Evolutionary conservation across 2,797 vertebrate genomes (phyloP).

Genomic region (Brotogeris chrysoptera): DNA sequence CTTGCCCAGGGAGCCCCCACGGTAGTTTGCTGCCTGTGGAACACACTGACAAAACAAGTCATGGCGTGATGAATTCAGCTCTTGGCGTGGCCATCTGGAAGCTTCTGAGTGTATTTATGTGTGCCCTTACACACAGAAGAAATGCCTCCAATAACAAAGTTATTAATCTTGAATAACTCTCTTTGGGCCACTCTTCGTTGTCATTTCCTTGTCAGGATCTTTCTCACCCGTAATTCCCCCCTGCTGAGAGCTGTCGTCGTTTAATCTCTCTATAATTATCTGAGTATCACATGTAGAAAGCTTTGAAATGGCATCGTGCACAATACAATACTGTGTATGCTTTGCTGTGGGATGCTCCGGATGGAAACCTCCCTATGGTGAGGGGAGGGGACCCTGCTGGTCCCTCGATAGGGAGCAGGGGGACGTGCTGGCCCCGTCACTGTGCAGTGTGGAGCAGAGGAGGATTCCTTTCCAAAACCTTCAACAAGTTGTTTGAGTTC

Average conservation of each 20-base stretch:
- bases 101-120: not conserved
- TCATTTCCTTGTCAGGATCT: not conserved
- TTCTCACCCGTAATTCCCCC: not conserved
- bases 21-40: not conserved
- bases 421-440: accelerated
- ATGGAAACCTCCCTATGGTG: accelerated
- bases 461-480: not conserved
- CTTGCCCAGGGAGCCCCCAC: accelerated
- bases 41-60: not conserved
- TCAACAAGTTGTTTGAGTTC: not conserved
- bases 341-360: not conserved
- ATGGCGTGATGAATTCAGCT: not conserved
- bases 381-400: not conserved
- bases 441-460: not conserved
- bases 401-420: accelerated
- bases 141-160: not conserved
- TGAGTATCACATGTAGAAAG: not conserved
- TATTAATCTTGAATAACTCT: not conserved
- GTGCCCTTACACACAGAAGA: not conserved
- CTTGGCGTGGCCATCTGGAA: slow-evolving; percentile 1
- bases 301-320: not conserved
- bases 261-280: not conserved
- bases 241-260: not conserved
- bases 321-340: accelerated
- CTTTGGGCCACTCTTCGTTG: not conserved